Evolutionary conservation across 2,888 invertebrate species (phyloP).

Genomic region (Sussaba pulchella): DNA sequence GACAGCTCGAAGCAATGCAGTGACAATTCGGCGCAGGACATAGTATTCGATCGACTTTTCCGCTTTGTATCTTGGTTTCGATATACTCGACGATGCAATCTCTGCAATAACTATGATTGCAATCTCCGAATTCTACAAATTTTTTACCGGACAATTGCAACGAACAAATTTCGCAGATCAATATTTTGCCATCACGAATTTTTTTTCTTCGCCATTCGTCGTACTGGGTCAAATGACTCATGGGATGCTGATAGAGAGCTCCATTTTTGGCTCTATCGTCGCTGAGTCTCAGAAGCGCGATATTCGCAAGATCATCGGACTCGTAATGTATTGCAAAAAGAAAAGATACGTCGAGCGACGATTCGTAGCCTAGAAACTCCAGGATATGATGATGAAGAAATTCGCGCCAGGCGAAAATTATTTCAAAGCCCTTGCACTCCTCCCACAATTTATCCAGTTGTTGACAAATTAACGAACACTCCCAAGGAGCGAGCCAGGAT

Average conservation of each 20-base stretch:
- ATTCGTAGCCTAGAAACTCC: constrained; percentile 67
- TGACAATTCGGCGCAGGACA: constrained; percentile 73
- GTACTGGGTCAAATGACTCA: constrained; percentile 66
- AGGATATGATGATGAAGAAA: constrained; percentile 74
- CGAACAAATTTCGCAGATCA: constrained; percentile 75
- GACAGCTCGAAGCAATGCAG: constrained; percentile 23
- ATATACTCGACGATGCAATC: constrained; percentile 71
- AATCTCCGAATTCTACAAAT: constrained; percentile 69
- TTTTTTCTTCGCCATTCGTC: constrained; percentile 44
- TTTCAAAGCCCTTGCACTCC: constrained; percentile 72
- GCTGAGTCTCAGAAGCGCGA: constrained; percentile 44
- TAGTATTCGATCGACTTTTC: constrained; percentile 53
- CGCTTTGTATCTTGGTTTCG: constrained; percentile 68
- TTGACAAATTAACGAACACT: constrained; percentile 72
- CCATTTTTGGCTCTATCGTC: constrained; percentile 70
- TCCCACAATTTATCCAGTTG: constrained; percentile 77
- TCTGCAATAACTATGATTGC: constrained; percentile 73
- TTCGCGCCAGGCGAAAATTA: constrained; percentile 75
- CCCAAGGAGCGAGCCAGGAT: constrained; percentile 74
- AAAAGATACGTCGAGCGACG: constrained; percentile 72
- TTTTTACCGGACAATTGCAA: constrained; percentile 67
- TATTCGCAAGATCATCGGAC: constrained; percentile 46
- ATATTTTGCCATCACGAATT: constrained; percentile 66
- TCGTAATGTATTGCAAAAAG: constrained; percentile 61
- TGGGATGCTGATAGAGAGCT: constrained; percentile 65